phyloP scores from a whole-genome alignment of 2,113 vertebrate genomes.

The Oryzias javanicus region DNA sequence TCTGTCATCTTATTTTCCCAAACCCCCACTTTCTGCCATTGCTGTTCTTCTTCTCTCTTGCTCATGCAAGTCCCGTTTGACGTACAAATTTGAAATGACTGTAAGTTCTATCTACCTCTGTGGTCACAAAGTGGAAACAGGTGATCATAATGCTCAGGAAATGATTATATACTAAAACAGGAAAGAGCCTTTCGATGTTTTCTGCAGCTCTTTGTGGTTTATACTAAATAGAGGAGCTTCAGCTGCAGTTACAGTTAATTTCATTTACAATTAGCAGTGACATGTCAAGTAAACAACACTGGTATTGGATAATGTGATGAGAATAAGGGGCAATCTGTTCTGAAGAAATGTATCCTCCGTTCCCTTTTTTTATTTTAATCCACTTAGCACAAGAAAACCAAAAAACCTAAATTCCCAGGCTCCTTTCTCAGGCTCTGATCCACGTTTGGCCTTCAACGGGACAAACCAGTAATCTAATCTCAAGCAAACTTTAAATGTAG shows the following conservation, averaged over 20 bases:
- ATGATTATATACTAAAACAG: neutral
- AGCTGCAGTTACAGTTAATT: too few relatives aligned
- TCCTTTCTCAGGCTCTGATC: neutral
- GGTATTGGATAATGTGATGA: neutral
- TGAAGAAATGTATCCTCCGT: neutral
- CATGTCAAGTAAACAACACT: too few relatives aligned
- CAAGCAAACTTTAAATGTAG: neutral
- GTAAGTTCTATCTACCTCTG: neutral
- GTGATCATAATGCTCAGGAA: neutral
- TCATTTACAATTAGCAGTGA: too few relatives aligned
- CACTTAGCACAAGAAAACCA: neutral
- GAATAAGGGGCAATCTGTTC: neutral
- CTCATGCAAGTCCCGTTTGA: neutral
- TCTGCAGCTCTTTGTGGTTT: too few relatives aligned
- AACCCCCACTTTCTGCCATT: neutral
- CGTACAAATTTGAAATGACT: neutral
- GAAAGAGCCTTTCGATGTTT: neutral
- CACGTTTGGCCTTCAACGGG: neutral
- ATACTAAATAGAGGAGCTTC: too few relatives aligned
- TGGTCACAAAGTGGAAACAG: neutral
- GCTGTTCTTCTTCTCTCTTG: neutral
- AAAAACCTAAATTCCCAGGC: neutral
- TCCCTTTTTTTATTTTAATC: neutral
- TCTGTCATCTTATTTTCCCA: slow-evolving; percentile 2
- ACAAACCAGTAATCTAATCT: neutral